These are phyloP conservation scores for Marisa cornuarietis DNA, from an alignment of 1,140 invertebrate genomes.

Conservation along the genomic window DNA sequence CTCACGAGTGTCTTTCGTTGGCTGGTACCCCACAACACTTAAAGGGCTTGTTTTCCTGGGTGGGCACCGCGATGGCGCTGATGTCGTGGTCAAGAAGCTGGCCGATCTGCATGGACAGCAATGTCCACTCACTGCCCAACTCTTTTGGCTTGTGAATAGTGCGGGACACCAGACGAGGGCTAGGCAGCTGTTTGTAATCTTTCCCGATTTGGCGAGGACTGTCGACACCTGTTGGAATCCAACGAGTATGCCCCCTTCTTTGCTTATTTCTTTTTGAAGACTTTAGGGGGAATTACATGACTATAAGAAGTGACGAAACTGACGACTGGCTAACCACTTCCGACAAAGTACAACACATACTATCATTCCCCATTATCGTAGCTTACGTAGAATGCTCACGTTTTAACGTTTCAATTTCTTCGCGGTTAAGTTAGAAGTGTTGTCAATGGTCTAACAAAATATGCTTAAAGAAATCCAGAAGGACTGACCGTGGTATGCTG, in stretches of 20 bases:
- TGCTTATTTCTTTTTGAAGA: no score
- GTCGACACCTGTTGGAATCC: not conserved
- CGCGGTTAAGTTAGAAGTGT: not conserved
- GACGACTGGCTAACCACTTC: no score
- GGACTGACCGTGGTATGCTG: not conserved
- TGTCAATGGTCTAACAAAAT: no score
- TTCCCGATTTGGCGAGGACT: not conserved
- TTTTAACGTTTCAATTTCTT: not conserved
- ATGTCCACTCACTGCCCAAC: not conserved
- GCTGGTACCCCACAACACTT: not conserved
- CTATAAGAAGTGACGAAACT: no score
- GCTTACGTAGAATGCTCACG: not conserved
- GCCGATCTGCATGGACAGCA: constrained; percentile 97
- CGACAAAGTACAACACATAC: not conserved
- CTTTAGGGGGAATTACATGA: no score
- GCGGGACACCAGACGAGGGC: constrained; percentile 17
- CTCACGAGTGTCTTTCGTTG: not conserved
- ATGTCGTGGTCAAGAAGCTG: constrained; percentile 88
- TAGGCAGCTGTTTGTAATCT: constrained; percentile 7
- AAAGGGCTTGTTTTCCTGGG: not conserved
- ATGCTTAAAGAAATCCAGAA: not conserved
- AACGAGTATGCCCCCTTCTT: not conserved
- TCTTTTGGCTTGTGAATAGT: constrained; percentile 13
- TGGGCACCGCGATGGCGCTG: not conserved
- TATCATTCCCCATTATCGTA: not conserved